Conservation (phyloP, 1,140 invertebrate species). For the Leptonema lineaticorne region DNA sequence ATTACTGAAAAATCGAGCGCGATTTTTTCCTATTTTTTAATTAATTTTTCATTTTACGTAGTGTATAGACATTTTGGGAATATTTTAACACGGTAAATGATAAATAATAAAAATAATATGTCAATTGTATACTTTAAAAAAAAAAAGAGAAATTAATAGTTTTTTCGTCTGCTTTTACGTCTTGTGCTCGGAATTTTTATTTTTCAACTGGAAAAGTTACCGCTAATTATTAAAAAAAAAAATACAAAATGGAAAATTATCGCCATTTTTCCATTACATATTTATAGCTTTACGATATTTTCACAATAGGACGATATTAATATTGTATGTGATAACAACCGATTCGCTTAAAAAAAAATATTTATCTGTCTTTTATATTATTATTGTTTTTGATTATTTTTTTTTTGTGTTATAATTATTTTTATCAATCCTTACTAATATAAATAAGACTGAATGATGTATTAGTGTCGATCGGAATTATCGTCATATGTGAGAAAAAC, state of each 20-base stretch:
- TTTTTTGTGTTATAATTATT: neutral
- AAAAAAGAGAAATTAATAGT: neutral
- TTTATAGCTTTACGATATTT: neutral
- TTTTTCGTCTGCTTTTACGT: neutral
- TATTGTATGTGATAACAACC: conserved; percentile 1
- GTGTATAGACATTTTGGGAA: conserved; percentile 11
- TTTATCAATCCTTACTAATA: conserved; percentile 35
- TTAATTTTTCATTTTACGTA: conserved; percentile 1
- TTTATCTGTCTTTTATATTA: no score
- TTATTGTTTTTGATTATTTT: no score
- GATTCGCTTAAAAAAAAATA: no score
- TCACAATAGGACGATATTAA: neutral
- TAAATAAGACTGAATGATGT: conserved; percentile 42
- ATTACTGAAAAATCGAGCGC: no score
- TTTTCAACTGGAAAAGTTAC: no score
- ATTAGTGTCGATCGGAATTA: conserved; percentile 40
- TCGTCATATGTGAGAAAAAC: conserved; percentile 23
- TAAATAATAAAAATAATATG: conserved; percentile 36
- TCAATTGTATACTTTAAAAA: conserved; percentile 40
- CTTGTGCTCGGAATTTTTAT: no score
- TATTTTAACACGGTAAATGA: conserved; percentile 35
- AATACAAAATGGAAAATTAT: neutral
- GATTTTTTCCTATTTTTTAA: neutral
- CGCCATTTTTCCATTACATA: neutral
- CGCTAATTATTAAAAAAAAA: no score